These are phyloP conservation scores for Pelobates cultripes DNA, from an alignment of 2,797 vertebrate species.

Conservation along the genomic window DNA sequence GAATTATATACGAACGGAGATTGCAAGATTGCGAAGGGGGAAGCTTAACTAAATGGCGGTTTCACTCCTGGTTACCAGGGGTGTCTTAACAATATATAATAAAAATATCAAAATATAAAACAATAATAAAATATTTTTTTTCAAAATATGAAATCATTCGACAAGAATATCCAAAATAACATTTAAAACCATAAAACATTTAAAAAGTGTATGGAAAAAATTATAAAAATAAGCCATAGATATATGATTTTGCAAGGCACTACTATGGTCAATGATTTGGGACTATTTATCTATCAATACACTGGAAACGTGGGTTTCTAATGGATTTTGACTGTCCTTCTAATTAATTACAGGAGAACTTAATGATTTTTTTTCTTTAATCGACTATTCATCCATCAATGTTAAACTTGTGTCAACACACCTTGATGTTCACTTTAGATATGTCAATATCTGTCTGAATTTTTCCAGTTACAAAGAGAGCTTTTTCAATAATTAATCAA, in stretches of 20 bases:
- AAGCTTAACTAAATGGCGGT: too few relatives aligned
- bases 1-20: too few relatives aligned
- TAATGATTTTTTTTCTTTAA: conserved; percentile 39
- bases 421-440: conserved; percentile 40
- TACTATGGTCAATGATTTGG: not conserved
- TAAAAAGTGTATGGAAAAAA: too few relatives aligned
- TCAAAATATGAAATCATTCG: too few relatives aligned
- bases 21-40: too few relatives aligned
- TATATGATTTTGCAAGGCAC: not conserved
- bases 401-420: conserved; percentile 34
- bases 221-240: not conserved
- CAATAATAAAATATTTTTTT: too few relatives aligned
- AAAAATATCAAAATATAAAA: too few relatives aligned
- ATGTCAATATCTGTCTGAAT: conserved; percentile 42
- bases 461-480: conserved; percentile 13
- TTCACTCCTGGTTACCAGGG: too few relatives aligned
- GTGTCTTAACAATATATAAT: too few relatives aligned
- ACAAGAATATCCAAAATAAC: too few relatives aligned
- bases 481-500: conserved; percentile 23
- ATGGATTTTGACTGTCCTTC: conserved; percentile 11
- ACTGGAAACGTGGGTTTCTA: conserved; percentile 2
- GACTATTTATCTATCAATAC: not conserved
- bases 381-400: conserved; percentile 46
- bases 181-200: too few relatives aligned
- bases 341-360: conserved; percentile 38